Conservation (phyloP, 2,113 vertebrate genomes). For the Charadrius vociferus region DNA sequence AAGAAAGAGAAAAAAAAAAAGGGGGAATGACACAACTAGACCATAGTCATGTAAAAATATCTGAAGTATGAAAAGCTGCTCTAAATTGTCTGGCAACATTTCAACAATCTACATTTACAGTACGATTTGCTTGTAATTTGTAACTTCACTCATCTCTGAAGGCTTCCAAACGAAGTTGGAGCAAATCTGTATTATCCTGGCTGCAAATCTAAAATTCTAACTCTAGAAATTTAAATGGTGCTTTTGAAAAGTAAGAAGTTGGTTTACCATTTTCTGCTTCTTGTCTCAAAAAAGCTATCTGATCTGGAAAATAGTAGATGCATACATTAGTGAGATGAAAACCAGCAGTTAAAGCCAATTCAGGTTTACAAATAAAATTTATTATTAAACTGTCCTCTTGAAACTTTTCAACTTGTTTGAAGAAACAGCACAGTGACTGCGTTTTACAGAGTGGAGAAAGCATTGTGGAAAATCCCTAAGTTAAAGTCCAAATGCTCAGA, state of each 20-base stretch:
- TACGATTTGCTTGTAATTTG: neutral
- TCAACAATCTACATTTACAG: neutral
- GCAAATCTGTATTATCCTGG: neutral
- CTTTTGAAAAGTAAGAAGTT: neutral
- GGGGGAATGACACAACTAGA: neutral
- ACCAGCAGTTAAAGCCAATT: constrained; percentile 50
- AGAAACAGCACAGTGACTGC: constrained; percentile 47
- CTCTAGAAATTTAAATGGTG: neutral
- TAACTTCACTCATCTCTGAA: neutral
- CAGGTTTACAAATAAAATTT: constrained; percentile 55
- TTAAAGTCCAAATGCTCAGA: constrained; percentile 46
- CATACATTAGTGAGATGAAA: constrained; percentile 59
- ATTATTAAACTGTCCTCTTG: constrained; percentile 50
- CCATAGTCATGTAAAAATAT: neutral
- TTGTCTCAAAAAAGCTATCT: neutral
- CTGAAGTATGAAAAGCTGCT: neutral
- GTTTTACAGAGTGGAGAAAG: constrained; percentile 39
- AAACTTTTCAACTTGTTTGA: constrained; percentile 59
- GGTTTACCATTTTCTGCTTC: neutral
- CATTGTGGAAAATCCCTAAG: constrained; percentile 16
- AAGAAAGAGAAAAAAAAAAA: neutral
- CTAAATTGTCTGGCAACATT: neutral
- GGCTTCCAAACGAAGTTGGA: neutral
- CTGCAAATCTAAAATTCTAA: neutral
- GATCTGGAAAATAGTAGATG: neutral